Evolutionary conservation across 2,113 vertebrate genomes (phyloP), one percentile per base, ranked within the genome.

Genomic region (Chaetorhynchus papuensis): DNA sequence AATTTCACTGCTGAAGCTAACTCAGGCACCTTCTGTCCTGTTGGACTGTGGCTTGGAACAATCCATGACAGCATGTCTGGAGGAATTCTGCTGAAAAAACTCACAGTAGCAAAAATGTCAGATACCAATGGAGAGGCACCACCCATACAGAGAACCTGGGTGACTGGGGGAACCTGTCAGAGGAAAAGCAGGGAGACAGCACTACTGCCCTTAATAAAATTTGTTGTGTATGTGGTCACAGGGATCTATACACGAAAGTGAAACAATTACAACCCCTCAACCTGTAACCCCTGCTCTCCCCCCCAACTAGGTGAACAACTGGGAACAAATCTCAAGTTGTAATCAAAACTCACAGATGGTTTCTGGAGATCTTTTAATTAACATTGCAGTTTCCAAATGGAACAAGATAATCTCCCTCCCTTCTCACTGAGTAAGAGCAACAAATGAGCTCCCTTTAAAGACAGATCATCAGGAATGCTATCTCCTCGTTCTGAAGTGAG

Each of bases 21-120:
- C 61, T 87, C 70, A 56, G 70, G 86, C 78, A 87, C 83, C 88
- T 95, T 90, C 92, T 95, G 94, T 96, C 83, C 88, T 83, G 44
- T 71, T 68, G 90, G 88, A 93, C 4, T 80, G 74, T 66, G 84
- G 70, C 66, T 95, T 83, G 75, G 71, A 95, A 90, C 79, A 78
- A 71, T 70, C 60, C 71, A 80, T 3, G 5, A 91, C 52, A 90
- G 56, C 52, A 52, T 0, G 79, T 74, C 85, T 88, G 83, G 56
- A 77, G 15, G 47, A 91, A 91, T 93, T 93, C 30, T 88, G 59
- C 63, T 81, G 90, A 91, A 83, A 64, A 71, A 83, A 90, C 45
- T 70, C 81, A 53, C 26, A 80, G 68, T 35, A 11, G 7, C 66
- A 77, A 82, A 90, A 95, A 83, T 56, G 47, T 81, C 71, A 91